Conservation (phyloP, 2,113 vertebrate genomes). For the Brachypteracias leptosomus region DNA sequence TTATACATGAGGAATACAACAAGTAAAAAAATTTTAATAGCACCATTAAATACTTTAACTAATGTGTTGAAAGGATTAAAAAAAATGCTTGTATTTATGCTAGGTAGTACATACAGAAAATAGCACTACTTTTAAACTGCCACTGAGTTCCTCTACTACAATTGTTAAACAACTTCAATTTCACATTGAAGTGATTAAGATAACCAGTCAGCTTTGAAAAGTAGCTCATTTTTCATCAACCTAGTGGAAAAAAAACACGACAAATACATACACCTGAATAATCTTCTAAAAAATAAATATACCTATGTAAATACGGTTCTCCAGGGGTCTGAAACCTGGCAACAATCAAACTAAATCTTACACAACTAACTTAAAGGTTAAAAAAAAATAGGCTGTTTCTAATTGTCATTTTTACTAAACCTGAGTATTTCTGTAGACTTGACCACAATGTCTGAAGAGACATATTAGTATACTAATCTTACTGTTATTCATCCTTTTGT, state of each 20-base stretch:
- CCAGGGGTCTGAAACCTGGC: not conserved
- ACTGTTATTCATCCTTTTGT: conserved; percentile 48
- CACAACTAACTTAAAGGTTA: not conserved
- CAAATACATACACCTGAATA: not conserved
- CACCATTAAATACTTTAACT: not conserved
- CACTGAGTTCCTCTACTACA: not conserved
- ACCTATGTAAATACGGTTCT: not conserved
- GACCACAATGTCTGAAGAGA: not conserved
- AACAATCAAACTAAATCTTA: not conserved
- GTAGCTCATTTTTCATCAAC: not conserved
- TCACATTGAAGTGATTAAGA: not conserved
- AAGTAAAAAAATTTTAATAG: not conserved
- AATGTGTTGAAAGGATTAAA: not conserved
- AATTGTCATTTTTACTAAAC: not conserved
- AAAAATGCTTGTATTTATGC: not conserved
- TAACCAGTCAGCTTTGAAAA: conserved; percentile 1
- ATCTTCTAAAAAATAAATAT: not conserved
- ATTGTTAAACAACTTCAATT: not conserved
- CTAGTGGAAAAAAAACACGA: not conserved
- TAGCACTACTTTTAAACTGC: not conserved
- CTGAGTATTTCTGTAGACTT: not conserved
- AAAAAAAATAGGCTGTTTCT: not conserved
- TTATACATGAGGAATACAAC: not conserved
- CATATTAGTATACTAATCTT: conserved; percentile 41
- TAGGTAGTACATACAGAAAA: not conserved